Percentiles rank a stretch among this genome's conserved stretches.
These are phyloP conservation scores for Dasyprocta punctata DNA, from an alignment of 2,113 vertebrate species.

Conservation along the genomic window DNA sequence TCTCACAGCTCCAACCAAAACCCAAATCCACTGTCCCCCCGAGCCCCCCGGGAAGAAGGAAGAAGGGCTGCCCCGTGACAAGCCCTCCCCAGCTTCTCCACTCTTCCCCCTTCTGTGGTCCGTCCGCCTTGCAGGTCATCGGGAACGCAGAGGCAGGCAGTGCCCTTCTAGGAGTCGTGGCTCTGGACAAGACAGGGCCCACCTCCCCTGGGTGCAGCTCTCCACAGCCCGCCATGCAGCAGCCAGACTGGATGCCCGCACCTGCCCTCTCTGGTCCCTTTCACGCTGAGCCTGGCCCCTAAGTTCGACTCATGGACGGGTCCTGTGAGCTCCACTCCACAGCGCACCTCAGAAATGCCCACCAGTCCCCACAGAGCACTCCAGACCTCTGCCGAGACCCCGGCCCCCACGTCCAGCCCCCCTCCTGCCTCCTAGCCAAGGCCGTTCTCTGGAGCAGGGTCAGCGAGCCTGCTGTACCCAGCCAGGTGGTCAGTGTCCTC, in stretches of 20 bases:
- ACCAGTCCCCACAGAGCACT: neutral
- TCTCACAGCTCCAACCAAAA: too few species aligned
- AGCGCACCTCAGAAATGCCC: neutral
- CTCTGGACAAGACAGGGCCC: neutral
- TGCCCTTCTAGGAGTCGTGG: neutral
- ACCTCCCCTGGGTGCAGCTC: neutral
- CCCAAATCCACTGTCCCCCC: neutral
- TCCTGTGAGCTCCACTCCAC: neutral
- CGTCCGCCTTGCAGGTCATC: fast-evolving
- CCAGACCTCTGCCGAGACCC: neutral
- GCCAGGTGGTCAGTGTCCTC: neutral
- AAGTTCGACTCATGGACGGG: too few species aligned
- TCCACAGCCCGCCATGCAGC: fast-evolving
- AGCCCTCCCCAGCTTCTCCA: neutral
- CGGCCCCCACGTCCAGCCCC: too few species aligned
- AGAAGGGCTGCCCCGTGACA: neutral
- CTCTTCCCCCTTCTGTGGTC: neutral
- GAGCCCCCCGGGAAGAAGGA: neutral
- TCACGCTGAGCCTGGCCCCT: fast-evolving
- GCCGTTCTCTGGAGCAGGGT: neutral
- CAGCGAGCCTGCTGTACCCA: fast-evolving
- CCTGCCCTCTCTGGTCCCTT: fast-evolving
- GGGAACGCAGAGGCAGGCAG: fast-evolving
- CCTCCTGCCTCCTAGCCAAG: fast-evolving
- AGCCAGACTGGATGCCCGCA: neutral